Evolutionary conservation across 2,888 invertebrate genomes (phyloP), one percentile per base, ranked within the genome.

Genomic region (Lasioglossum marginatum): DNA sequence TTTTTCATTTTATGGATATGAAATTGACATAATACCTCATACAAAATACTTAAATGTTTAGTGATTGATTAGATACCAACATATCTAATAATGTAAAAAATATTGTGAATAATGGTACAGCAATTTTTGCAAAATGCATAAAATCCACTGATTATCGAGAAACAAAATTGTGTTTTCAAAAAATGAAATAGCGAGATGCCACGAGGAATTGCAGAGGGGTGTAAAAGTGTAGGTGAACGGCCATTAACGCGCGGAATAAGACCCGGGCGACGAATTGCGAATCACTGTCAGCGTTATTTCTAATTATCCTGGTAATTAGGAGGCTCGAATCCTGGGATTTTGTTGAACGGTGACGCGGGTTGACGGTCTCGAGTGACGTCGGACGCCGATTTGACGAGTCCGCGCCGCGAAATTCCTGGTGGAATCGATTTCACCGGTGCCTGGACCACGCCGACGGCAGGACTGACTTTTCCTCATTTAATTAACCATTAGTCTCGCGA

Each of bases 301-400:
- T 72, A 77, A 82, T 82, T 60, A 83, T 82, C 37, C 48, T 40
- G 37, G 66, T 82, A 48, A 83, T 83, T 77, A 77, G 73, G 68
- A n/a, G 77, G 27, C 52, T 52, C 63, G 72, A 27, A 48, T 16
- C 19, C 23, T 40, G 27, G 72, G 77, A 82, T 83, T 72, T 77
- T 75, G 57, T 43, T 71, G 72, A 27, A 83, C 82, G 77, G 77
- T 83, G 83, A 83, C 77, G 83, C 57, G 83, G 73, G 66, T 76
- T 83, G 85, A 85, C 85, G 84, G 72, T 76, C 66, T 77, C 85
- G 80, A 85, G 76, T 79, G 79, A 73, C 81, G 73, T 77, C 27
- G 75, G 80, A 31, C 73, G 31, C 31, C 57, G 76, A 85, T 81
- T 84, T 84, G 83, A 84, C 84, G 81, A 60, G 77, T 37, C 68